Conservation (phyloP, 2,113 vertebrate species). For the Cololabis saira region DNA sequence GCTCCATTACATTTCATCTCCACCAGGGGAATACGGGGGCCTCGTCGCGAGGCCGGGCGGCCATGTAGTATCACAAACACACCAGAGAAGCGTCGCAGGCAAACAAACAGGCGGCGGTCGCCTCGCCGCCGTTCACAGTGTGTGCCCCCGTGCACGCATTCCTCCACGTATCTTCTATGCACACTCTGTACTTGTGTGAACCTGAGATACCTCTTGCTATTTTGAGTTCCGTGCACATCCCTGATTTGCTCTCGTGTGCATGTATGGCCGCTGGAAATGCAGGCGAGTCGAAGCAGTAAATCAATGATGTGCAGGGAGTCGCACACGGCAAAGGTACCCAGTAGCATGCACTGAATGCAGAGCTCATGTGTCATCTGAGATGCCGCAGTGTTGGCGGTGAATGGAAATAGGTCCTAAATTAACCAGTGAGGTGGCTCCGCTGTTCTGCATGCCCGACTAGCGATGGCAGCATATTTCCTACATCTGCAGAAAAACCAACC, state of each 20-base stretch:
- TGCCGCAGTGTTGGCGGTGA: constrained; percentile 1
- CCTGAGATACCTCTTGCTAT: neutral
- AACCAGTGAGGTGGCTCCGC: neutral
- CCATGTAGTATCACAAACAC: constrained; percentile 55
- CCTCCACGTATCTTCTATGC: constrained; percentile 1
- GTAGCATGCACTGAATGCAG: constrained; percentile 17
- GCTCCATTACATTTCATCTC: constrained; percentile 75
- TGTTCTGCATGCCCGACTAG: neutral
- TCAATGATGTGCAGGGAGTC: constrained; percentile 26
- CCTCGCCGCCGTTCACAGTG: constrained; percentile 17
- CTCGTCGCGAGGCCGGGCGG: constrained; percentile 8
- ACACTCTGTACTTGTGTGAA: neutral
- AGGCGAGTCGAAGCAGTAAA: constrained; percentile 16
- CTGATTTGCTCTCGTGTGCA: neutral
- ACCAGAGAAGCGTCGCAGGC: constrained; percentile 20
- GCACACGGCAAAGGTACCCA: constrained; percentile 10
- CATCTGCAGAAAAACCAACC: neutral
- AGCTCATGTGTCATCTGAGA: neutral
- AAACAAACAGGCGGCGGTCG: constrained; percentile 40
- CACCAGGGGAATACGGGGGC: constrained; percentile 56
- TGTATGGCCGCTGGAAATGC: constrained; percentile 9
- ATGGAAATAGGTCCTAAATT: constrained; percentile 10
- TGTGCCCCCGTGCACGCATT: neutral
- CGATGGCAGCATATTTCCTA: neutral
- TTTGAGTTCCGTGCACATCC: neutral